Conservation (phyloP, 2,113 vertebrate genomes). For the Origma solitaria region DNA sequence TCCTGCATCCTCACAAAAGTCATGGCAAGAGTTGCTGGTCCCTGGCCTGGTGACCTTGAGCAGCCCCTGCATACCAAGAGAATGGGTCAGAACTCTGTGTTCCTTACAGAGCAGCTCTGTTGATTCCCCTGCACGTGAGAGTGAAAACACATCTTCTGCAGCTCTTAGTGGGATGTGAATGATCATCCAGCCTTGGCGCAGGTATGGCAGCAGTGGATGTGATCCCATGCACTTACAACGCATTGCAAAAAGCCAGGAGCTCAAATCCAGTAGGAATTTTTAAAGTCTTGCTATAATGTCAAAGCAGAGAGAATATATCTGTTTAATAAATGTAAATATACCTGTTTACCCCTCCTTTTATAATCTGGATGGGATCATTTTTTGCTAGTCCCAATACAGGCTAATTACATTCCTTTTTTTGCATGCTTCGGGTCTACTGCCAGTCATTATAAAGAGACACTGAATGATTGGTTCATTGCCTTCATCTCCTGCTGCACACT, state of each 20-base stretch:
- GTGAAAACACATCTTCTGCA: not conserved
- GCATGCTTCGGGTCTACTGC: not conserved
- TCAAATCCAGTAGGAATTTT: not conserved
- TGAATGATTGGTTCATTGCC: not conserved
- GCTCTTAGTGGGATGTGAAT: not conserved
- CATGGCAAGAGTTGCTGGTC: not conserved
- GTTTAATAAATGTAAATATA: not conserved
- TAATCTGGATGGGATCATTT: not conserved
- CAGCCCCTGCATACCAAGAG: not conserved
- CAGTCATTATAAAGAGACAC: not conserved
- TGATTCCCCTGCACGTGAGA: rapidly evolving
- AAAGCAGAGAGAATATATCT: not conserved
- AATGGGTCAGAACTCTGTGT: not conserved
- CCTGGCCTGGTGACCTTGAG: not conserved
- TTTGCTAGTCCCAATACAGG: not conserved
- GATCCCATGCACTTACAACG: not conserved
- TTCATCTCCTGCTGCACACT: not conserved
- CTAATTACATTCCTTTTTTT: not conserved
- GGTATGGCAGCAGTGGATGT: not conserved
- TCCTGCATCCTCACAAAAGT: not conserved
- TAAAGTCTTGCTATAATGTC: not conserved
- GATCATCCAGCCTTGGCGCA: not conserved
- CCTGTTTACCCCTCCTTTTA: not conserved
- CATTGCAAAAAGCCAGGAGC: not conserved
- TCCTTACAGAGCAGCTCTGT: no score